Evolutionary conservation across 2,888 invertebrate genomes (phyloP), one percentile per base, ranked within the genome.

Genomic region (Campopleginae sp.): DNA sequence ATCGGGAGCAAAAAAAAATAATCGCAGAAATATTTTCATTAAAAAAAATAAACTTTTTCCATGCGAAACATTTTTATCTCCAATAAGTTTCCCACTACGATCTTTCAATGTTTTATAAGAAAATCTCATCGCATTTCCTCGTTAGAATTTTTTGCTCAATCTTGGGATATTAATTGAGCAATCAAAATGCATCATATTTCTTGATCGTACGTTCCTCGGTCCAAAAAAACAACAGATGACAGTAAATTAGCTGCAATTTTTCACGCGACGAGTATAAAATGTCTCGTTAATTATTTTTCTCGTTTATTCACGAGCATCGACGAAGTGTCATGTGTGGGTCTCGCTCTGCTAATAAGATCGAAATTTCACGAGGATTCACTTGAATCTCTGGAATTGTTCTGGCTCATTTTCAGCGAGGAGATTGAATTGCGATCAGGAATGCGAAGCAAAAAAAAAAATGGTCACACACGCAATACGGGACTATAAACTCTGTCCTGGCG

Each of bases 401-500:
- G 12, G 42, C 66, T 23, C 38, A 27, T n/a, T 38, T 42, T 42
- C 0, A 42, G 19, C 33, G 10, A 38, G 42, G 19, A 46, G 8
- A 68, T 17, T 2, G 17, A 8, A 46, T 48, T 17, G 31, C 17
- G 66, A 66, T 44, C 23, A 12, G 23, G 46, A 68, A 48, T 68
- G 46, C 31, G 17, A 17, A 38, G 23, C 63, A 27, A 23, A 8
- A 44, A 71, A 44, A 71, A 31, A 51, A 12, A 46, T 75, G 14
- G 14, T 33, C 44, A 61, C n/a, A 46, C n/a, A 46, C 48, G 74
- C 66, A 66, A 42, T 46, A 33, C 5, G 42, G 58, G 48, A 68
- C 27, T 19, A 46, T 46, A 46, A 8, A 48, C 31, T 33, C 27
- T 68, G 54, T 7, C 19, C 27, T 6, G 33, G 31, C 5, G 23